Conservation (phyloP, 2,797 vertebrate species). For the Argentina silus region DNA sequence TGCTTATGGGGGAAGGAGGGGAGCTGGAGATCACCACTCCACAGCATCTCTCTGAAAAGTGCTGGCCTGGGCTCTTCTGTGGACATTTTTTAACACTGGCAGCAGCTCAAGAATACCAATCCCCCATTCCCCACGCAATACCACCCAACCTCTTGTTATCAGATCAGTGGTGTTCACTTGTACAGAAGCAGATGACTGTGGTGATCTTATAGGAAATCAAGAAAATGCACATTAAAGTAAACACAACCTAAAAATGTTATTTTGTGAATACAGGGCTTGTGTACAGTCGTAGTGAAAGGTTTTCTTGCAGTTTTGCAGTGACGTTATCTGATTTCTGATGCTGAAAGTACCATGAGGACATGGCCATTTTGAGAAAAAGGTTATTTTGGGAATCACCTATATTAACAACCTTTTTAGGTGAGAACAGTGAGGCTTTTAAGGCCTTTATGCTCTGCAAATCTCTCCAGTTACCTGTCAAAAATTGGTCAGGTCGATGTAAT, state of each 20-base stretch:
- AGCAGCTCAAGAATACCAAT: neutral
- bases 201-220: neutral
- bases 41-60: conserved; percentile 12
- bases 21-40: neutral
- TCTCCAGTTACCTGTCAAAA: neutral
- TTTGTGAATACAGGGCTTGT: no score
- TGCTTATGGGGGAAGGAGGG: neutral
- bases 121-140: neutral
- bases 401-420: neutral
- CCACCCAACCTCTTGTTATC: neutral
- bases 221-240: neutral
- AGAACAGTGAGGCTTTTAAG: neutral
- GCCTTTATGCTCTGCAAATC: neutral
- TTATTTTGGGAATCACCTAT: conserved; percentile 1
- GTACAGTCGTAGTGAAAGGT: no score
- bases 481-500: neutral
- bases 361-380: neutral
- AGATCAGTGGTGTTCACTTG: neutral
- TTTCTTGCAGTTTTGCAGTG: neutral
- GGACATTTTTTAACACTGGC: conserved; percentile 3
- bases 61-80: conserved; percentile 18
- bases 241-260: neutral
- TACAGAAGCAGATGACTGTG: neutral
- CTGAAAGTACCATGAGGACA: neutral
- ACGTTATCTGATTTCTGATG: neutral